Conservation (phyloP, 2,888 invertebrate species). For the Geophilus truncorum region DNA sequence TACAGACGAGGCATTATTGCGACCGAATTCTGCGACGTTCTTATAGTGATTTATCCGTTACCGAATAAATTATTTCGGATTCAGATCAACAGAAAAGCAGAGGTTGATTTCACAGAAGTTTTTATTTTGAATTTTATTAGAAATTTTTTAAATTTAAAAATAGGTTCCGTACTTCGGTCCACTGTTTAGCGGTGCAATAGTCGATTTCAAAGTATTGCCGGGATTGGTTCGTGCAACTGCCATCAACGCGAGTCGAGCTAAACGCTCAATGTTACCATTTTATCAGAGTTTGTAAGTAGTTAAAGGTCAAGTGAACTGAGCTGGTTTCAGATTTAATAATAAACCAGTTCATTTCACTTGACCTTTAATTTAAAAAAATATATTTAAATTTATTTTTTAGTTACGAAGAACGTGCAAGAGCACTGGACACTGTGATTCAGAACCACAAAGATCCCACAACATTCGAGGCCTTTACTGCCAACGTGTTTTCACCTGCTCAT, state of each 20-base stretch:
- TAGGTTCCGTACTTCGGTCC: slow-evolving; percentile 92
- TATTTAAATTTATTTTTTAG: slow-evolving; percentile 51
- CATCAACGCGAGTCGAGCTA: slow-evolving; percentile 84
- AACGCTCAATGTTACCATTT: slow-evolving; percentile 78
- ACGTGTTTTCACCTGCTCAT: slow-evolving; percentile 52
- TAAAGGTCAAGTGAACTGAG: not conserved
- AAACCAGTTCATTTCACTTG: too few species aligned
- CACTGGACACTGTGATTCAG: slow-evolving; percentile 74
- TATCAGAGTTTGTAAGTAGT: slow-evolving; percentile 79
- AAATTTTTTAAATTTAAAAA: slow-evolving; percentile 34
- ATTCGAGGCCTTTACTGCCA: slow-evolving; percentile 75
- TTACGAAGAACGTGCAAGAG: slow-evolving; percentile 83
- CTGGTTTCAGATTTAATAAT: too few species aligned
- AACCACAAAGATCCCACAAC: slow-evolving; percentile 81
- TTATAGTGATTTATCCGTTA: slow-evolving; percentile 92
- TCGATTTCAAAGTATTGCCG: slow-evolving; percentile 67
- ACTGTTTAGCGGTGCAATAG: slow-evolving; percentile 84
- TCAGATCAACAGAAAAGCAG: slow-evolving; percentile 79
- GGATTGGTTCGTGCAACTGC: slow-evolving; percentile 85
- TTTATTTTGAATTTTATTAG: not conserved
- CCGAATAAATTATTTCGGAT: slow-evolving; percentile 75
- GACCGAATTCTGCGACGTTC: slow-evolving; percentile 98
- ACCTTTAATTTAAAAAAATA: not conserved
- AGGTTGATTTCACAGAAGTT: slow-evolving; percentile 54
- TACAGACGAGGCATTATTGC: slow-evolving; percentile 95